Conservation (phyloP, 2,888 invertebrate species). For the Cylindroiulus punctatus region DNA sequence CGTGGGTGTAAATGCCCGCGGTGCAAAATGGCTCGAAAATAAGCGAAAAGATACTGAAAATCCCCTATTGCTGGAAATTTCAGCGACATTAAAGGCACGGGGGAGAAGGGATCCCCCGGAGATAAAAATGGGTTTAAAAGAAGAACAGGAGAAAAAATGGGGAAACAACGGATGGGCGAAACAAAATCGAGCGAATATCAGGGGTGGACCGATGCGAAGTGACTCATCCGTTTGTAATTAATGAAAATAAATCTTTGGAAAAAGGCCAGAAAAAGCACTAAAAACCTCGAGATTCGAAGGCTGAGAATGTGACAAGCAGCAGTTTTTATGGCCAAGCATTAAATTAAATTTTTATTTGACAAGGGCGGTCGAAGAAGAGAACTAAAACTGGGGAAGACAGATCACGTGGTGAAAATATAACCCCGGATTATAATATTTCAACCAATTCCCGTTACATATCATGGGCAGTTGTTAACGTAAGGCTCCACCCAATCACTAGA, state of each 20-base stretch:
- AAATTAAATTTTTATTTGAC: slow-evolving; percentile 1
- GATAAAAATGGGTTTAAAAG: slow-evolving; percentile 1
- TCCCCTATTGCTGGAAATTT: neutral
- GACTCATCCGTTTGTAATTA: neutral
- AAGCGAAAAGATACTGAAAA: neutral
- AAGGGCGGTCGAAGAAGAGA: neutral
- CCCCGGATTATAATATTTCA: too few relatives aligned
- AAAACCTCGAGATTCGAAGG: neutral
- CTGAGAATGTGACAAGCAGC: neutral
- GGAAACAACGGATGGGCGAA: neutral
- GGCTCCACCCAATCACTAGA: too few relatives aligned
- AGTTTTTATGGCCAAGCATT: neutral
- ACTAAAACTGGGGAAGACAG: too few relatives aligned
- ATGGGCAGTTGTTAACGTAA: too few relatives aligned
- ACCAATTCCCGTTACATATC: too few relatives aligned
- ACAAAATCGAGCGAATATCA: neutral
- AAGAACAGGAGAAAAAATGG: too few relatives aligned
- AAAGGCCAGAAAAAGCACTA: neutral
- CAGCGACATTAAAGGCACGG: neutral
- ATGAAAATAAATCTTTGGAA: neutral
- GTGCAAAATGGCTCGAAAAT: slow-evolving; percentile 1
- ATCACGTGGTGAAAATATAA: too few relatives aligned
- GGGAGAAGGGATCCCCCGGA: neutral
- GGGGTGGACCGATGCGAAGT: neutral
- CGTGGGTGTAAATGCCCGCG: neutral